Base-by-base conservation (phyloP, 2,888 invertebrate genomes). In the Amiota minor region DNA sequence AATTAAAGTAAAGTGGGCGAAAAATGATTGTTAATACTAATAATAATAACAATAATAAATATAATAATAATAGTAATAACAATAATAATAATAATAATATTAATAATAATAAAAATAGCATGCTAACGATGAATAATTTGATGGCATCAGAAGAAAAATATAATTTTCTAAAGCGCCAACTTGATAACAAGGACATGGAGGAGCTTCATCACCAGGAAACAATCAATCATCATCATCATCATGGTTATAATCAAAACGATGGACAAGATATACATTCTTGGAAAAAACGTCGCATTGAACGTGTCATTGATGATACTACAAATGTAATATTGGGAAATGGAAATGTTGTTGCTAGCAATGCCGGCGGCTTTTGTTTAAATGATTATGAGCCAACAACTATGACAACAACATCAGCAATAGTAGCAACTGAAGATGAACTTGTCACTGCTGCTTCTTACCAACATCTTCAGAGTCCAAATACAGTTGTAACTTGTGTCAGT, bases 81-180 rank as follows among this genome's bases (percentile, higher is more conserved):
- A 79, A 74, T 72, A 74, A 47, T 59, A 50, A 72, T 77, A 82
- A 59, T 76, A 76, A 64, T 72, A 75, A 69, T 71, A 72, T 23
- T 75, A 75, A 71, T 78, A 53, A 72, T 70, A 72, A 74, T 70
- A 56, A 72, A 75, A 45, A 76, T 45, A 50, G 46, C 67, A 14
- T 35, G 35, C 56, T 56, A 14, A 16, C 74, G 18, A 23, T 75
- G 14, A 56, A 61, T 35, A 23, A 73, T 45, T 69, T 75, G 73
- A 73, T 75, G 23, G 69, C 75, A 47, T 72, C 78, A 53, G 80
- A 80, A 49, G 76, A 77, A 11, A 80, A 62, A 35, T 89, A 83
- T 73, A 88, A 83, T 73, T 89, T 85, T 73, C 78, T 89, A 8
- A 89, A 89, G 77, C 85, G 89, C 9, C 89, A 89, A 80, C 79